phyloP scores from a whole-genome alignment of 2,113 vertebrate genomes.

The Anguilla rostrata region DNA sequence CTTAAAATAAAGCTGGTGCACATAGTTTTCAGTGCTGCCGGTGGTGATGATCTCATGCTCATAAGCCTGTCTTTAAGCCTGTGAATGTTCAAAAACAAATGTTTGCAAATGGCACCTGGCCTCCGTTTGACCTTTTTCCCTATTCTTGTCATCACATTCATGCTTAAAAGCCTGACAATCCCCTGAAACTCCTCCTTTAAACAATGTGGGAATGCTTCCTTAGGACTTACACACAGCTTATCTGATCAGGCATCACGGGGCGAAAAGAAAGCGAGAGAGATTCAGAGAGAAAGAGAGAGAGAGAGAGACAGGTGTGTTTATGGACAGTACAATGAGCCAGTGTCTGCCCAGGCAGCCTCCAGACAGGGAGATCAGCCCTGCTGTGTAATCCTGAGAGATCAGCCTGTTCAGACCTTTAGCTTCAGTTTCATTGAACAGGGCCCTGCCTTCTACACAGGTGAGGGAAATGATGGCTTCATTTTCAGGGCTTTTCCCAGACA shows the following conservation, averaged over 20 bases:
- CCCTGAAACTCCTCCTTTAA: neutral
- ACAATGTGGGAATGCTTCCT: neutral
- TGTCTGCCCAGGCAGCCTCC: too few relatives aligned
- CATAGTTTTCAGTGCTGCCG: neutral
- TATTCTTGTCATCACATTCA: conserved; percentile 16
- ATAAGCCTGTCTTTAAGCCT: neutral
- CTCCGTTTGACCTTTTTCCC: conserved; percentile 35
- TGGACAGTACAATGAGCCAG: neutral
- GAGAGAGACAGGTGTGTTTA: conserved; percentile 27
- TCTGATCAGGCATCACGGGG: too few relatives aligned
- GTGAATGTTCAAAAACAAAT: neutral
- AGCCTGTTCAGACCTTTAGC: neutral
- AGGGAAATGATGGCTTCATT: neutral
- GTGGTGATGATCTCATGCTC: neutral
- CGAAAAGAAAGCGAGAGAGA: neutral
- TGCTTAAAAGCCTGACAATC: conserved; percentile 27
- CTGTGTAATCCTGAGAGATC: neutral
- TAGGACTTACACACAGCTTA: neutral
- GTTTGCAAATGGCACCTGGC: conserved; percentile 38
- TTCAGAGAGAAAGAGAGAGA: neutral
- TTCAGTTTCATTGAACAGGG: neutral
- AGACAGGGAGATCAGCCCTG: neutral
- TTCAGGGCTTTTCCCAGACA: neutral
- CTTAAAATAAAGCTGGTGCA: neutral
- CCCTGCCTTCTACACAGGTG: neutral